A percentile compares a stretch with the other conserved stretches of the same genome.
These are phyloP conservation scores for Cichladusa arquata DNA, from an alignment of 2,113 vertebrate genomes.

Conservation along the genomic window DNA sequence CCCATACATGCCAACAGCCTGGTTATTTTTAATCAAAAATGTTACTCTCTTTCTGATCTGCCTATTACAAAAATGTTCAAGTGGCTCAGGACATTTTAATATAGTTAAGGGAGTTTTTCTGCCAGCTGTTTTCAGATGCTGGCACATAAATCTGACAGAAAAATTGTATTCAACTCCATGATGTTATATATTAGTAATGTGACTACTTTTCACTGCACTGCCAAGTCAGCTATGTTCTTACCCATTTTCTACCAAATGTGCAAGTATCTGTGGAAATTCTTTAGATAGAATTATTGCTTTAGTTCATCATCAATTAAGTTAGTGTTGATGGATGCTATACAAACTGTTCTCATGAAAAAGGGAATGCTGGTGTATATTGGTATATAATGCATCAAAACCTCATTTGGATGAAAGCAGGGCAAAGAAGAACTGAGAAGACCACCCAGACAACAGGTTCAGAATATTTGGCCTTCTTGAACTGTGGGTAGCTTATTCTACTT, in stretches of 20 bases:
- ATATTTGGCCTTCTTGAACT: neutral
- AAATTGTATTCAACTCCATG: neutral
- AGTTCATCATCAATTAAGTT: neutral
- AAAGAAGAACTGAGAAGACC: neutral
- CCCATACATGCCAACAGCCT: constrained; percentile 31
- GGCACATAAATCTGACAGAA: neutral
- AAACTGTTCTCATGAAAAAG: neutral
- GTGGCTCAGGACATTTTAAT: neutral
- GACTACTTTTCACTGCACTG: neutral
- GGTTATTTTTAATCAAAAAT: constrained; percentile 48
- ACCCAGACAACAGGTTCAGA: neutral
- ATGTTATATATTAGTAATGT: neutral
- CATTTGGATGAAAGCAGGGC: neutral
- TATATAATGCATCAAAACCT: neutral
- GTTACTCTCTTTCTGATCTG: neutral
- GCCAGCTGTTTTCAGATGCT: neutral
- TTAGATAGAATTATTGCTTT: neutral
- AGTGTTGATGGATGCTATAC: neutral
- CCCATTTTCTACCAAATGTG: neutral
- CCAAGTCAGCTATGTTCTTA: neutral
- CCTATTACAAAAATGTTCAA: neutral
- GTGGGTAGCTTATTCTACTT: neutral
- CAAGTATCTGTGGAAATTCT: neutral
- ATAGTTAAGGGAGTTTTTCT: neutral
- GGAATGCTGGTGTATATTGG: neutral